phyloP scores from a whole-genome alignment of 2,113 vertebrate genomes.

The Tiliqua scincoides region DNA sequence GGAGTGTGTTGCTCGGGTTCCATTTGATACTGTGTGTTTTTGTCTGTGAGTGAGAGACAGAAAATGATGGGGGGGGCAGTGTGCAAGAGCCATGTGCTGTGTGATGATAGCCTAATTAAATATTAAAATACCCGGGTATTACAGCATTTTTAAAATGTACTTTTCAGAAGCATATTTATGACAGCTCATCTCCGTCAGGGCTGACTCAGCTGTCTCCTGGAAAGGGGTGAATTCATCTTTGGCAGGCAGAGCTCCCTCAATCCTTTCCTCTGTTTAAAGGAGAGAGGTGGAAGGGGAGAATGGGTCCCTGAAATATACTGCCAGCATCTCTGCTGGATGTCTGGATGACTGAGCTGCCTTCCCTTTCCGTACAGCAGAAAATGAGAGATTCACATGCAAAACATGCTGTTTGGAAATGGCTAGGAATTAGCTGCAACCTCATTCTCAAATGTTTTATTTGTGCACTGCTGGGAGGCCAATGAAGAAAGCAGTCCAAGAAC shows the following conservation, averaged over 20 bases:
- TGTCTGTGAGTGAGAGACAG: background rate
- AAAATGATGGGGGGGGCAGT: too few relatives aligned
- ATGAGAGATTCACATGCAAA: background rate
- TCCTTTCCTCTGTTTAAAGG: background rate
- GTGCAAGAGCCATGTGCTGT: conserved; percentile 8
- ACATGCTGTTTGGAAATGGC: background rate
- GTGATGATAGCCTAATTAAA: conserved; percentile 26
- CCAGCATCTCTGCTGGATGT: background rate
- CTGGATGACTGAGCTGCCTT: background rate
- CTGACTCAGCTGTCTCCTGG: conserved; percentile 37
- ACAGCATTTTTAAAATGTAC: conserved; percentile 19
- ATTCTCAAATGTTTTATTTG: background rate
- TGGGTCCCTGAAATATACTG: background rate
- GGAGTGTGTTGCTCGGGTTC: background rate
- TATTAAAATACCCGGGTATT: conserved; percentile 27
- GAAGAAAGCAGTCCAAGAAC: background rate
- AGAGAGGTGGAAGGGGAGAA: background rate
- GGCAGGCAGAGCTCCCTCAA: conserved; percentile 6
- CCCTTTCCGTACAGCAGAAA: background rate
- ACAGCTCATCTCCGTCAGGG: conserved; percentile 16
- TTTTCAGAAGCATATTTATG: conserved; percentile 37
- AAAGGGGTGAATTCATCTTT: conserved; percentile 34
- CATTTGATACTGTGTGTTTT: background rate
- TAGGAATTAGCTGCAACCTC: background rate
- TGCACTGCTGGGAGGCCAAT: background rate